Conservation (phyloP, 2,113 vertebrate species). For the Corythornis cristatus region DNA sequence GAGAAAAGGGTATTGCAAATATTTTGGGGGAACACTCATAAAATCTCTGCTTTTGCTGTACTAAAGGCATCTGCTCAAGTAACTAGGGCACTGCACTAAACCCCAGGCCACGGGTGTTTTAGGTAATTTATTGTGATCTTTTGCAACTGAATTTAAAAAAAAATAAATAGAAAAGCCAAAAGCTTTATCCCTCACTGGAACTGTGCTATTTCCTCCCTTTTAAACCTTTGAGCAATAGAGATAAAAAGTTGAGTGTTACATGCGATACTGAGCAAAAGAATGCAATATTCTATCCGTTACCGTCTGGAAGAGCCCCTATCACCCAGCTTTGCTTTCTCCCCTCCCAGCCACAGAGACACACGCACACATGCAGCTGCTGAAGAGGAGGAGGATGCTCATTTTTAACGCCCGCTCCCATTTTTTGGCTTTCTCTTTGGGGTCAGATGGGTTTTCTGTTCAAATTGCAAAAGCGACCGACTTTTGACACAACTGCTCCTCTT, state of each 20-base stretch:
- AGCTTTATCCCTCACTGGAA: constrained; percentile 67
- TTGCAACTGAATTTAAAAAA: background rate
- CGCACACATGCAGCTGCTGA: background rate
- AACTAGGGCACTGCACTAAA: background rate
- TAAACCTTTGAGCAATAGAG: constrained; percentile 69
- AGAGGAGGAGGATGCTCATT: background rate
- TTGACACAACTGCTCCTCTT: background rate
- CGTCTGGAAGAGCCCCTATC: constrained; percentile 16
- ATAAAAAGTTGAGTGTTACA: constrained; percentile 77
- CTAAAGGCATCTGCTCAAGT: background rate
- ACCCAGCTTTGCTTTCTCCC: background rate
- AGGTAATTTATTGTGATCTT: constrained; percentile 42
- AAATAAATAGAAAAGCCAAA: background rate
- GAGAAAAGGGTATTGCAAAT: background rate
- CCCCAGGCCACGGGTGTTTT: background rate
- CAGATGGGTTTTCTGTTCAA: background rate
- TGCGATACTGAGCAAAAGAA: constrained; percentile 27
- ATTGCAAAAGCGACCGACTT: background rate
- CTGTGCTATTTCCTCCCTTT: constrained; percentile 78
- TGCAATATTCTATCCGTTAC: constrained; percentile 48
- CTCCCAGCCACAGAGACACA: background rate
- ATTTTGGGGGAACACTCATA: background rate
- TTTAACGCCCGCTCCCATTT: rapidly evolving
- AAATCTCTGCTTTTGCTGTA: background rate
- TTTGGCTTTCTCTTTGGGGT: background rate